A percentile compares a stretch with the other conserved stretches of the same genome.
phyloP scores from a whole-genome alignment of 2,888 invertebrate genomes.

The Apodemia hepburni region DNA sequence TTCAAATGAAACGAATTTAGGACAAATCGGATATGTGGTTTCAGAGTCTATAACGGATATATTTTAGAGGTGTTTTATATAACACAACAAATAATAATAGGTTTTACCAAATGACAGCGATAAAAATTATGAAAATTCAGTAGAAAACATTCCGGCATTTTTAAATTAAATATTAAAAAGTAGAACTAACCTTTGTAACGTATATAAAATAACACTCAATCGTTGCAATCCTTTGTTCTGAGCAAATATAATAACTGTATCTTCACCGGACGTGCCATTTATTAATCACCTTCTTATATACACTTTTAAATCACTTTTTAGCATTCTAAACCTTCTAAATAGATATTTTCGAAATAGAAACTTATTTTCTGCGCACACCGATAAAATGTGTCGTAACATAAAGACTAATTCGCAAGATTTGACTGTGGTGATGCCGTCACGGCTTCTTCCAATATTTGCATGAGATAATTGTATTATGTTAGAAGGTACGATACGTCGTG shows the following conservation, averaged over 20 bases:
- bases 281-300: constrained; percentile 16
- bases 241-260: constrained; percentile 24
- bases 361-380: constrained; percentile 9
- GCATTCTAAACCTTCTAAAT: not conserved
- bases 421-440: constrained; percentile 33
- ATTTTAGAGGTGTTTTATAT: too few relatives aligned
- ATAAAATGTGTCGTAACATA: not conserved
- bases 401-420: constrained; percentile 16
- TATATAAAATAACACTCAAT: constrained; percentile 14
- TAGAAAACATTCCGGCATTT: not conserved
- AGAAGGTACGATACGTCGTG: constrained; percentile 36
- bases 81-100: too few relatives aligned
- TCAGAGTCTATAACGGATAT: too few relatives aligned
- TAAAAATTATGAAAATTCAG: too few relatives aligned
- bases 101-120: too few relatives aligned
- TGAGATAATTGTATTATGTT: constrained; percentile 49
- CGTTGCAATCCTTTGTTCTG: constrained; percentile 26
- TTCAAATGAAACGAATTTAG: too few relatives aligned
- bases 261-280: constrained; percentile 24
- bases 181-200: constrained; percentile 8
- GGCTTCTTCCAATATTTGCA: constrained; percentile 44
- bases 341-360: not conserved
- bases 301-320: constrained; percentile 14
- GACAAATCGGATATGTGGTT: too few relatives aligned
- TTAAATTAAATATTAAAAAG: not conserved